Evolutionary conservation across 2,888 invertebrate species (phyloP), one percentile per base, ranked within the genome.

Genomic region (Bruchidius siliquastri): DNA sequence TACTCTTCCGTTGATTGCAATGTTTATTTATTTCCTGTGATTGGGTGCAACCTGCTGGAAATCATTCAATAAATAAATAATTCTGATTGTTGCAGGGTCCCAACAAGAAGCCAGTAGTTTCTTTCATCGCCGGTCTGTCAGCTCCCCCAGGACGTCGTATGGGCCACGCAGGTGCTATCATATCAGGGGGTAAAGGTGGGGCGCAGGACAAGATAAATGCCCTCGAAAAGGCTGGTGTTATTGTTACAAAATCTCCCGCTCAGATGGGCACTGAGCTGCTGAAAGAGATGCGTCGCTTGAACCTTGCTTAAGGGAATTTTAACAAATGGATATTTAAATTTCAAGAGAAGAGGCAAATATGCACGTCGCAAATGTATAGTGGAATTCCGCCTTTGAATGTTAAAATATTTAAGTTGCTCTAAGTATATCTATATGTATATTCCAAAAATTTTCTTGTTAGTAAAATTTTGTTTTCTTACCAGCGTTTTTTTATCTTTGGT

Each of bases 161-260:
- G 99, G 99, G 99, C 69, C 99, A 99, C 86, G 99, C 99, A 76
- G 99, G 99, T 80, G 99, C 99, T 79, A 99, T 99, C 83, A 99
- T 99, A 85, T 96, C 98, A 0, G 99, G 99, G 20, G 99, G 99
- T 71, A 98, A 98, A 87, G 99, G 99, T 77, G 98, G 97, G 73
- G 99, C 99, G 74, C 93, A 95, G 88, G 98, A 98, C 85, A 99
- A 99, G 89, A 99, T 99, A 80, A 93, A 95, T 82, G 98, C 99
- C 74, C 88, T 99, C 77, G 94, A 95, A 88, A 93, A 92, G 85
- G 98, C 98, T 78, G 96, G 96, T 81, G 98, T 98, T 22, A 93
- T 96, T 82, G 98, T 99, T 18, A 96, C 97, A 67, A 93, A 94
- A 87, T 98, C 97, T 80, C 98, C 98, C 20, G 98, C 98, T 77